Percentiles rank a stretch among this genome's conserved stretches.
phyloP scores from a whole-genome alignment of 2,797 vertebrate species.

The Danio aesculapii region DNA sequence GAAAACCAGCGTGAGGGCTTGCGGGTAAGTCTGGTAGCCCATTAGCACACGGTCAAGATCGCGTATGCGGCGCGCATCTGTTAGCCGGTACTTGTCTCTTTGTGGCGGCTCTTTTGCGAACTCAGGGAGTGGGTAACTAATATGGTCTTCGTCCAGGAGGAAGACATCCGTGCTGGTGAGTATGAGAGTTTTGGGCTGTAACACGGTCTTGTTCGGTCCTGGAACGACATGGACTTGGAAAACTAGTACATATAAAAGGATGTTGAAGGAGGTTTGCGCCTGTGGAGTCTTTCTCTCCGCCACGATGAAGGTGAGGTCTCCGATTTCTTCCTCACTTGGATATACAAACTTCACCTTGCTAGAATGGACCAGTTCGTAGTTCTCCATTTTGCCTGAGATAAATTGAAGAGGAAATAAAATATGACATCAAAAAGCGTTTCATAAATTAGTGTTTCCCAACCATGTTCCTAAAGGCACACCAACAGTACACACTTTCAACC shows the following conservation, averaged over 20 bases:
- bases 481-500: no score
- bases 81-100: constrained; percentile 90
- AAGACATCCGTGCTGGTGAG: constrained; percentile 92
- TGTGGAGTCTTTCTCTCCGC: constrained; percentile 86
- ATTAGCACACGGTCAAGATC: constrained; percentile 95
- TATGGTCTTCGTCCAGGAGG: constrained; percentile 94
- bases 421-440: not conserved
- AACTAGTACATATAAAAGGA: constrained; percentile 92
- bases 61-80: constrained; percentile 90
- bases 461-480: no score
- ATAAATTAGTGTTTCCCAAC: no score
- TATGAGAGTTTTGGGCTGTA: constrained; percentile 91
- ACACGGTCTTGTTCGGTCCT: constrained; percentile 69
- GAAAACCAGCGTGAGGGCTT: constrained; percentile 92
- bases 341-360: constrained; percentile 97
- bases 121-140: constrained; percentile 94
- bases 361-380: constrained; percentile 97
- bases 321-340: constrained; percentile 97
- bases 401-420: not conserved
- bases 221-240: constrained; percentile 85
- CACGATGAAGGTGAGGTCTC: constrained; percentile 93
- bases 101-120: constrained; percentile 96
- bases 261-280: constrained; percentile 80
- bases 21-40: constrained; percentile 95
- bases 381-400: constrained; percentile 92